Evolutionary conservation across 2,113 vertebrate species (phyloP).

Genomic region (Bos javanicus): DNA sequence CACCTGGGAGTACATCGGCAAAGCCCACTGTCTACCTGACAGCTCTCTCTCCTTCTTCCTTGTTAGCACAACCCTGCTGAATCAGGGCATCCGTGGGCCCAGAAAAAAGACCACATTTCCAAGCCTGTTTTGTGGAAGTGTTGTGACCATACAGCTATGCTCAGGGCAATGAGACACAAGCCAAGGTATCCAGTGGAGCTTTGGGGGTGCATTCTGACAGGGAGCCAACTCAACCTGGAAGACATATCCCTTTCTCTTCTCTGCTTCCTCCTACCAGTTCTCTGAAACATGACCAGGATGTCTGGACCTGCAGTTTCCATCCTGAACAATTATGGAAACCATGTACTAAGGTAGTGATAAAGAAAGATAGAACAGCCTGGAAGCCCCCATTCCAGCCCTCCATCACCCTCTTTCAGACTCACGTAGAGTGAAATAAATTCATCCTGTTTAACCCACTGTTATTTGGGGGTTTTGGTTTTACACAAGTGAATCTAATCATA

Average conservation of each 20-base stretch:
- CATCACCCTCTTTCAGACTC: background rate
- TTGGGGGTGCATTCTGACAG: background rate
- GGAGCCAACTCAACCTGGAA: background rate
- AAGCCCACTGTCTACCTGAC: background rate
- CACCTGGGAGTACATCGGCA: accelerated
- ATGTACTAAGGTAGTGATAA: background rate
- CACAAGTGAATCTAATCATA: background rate
- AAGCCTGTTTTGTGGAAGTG: background rate
- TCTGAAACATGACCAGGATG: background rate
- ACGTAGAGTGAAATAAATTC: background rate
- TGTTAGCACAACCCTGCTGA: background rate
- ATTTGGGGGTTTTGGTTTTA: background rate
- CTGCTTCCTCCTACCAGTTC: background rate
- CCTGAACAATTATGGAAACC: background rate
- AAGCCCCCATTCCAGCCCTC: background rate
- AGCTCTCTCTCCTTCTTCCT: background rate
- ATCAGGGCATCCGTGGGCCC: background rate
- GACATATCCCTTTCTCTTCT: background rate
- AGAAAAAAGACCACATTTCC: background rate
- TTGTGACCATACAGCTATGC: background rate
- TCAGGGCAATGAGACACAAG: background rate
- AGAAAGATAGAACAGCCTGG: background rate
- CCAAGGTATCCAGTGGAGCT: too few species aligned
- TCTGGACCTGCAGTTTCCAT: background rate
- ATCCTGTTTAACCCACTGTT: background rate